Conservation (phyloP, 2,113 vertebrate species). For the Muntiacus muntjak region DNA sequence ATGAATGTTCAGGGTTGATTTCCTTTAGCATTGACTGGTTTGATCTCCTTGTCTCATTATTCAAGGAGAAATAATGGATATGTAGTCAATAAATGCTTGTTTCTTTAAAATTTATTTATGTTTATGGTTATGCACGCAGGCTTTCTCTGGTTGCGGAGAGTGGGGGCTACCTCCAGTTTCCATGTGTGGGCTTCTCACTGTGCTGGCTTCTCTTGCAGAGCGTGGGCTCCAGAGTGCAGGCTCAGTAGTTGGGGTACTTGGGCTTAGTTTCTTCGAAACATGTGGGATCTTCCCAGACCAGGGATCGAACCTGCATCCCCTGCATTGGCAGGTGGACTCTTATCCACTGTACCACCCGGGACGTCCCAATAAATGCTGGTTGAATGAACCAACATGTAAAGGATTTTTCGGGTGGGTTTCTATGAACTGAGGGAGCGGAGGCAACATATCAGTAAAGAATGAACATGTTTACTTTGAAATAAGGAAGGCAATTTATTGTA, state of each 20-base stretch:
- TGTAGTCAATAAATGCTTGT: not conserved
- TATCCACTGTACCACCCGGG: not conserved
- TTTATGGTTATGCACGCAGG: rapidly evolving
- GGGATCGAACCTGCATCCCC: not conserved
- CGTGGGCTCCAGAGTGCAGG: not conserved
- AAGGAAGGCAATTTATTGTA: conserved; percentile 88
- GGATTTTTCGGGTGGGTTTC: not conserved
- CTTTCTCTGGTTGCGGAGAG: not conserved
- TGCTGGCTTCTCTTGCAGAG: not conserved
- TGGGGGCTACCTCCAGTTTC: not conserved
- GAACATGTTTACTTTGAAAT: conserved; percentile 4
- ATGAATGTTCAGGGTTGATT: not conserved
- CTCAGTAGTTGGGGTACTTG: not conserved
- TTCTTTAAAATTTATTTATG: not conserved
- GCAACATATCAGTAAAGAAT: not conserved
- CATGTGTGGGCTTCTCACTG: not conserved
- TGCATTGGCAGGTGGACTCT: not conserved
- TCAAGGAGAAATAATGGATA: not conserved
- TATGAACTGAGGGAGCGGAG: not conserved
- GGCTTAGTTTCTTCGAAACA: not conserved
- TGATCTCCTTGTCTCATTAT: not conserved
- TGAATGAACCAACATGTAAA: not conserved
- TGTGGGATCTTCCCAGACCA: not conserved
- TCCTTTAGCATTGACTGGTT: not conserved
- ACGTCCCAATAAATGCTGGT: not conserved